Percentiles rank a stretch among this genome's conserved stretches.
Conservation (phyloP, 2,797 vertebrate species). For the Sorex maritimensis region DNA sequence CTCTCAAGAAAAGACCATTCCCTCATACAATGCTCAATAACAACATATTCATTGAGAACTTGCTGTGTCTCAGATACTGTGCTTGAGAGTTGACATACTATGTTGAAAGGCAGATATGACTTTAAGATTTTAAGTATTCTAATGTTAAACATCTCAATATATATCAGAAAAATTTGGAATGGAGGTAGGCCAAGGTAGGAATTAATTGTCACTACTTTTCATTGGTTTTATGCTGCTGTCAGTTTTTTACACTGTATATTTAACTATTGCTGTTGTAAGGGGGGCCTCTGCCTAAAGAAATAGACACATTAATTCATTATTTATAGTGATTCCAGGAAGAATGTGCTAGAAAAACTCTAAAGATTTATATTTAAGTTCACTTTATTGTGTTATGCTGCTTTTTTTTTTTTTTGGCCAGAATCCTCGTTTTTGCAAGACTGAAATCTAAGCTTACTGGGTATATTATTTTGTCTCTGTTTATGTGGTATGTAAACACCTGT, state of each 20-base stretch:
- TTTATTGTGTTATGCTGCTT: conserved; percentile 27
- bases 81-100: not conserved
- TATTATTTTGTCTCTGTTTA: conserved; percentile 61
- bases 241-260: conserved; percentile 75
- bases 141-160: not conserved
- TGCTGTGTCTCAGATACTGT: not conserved
- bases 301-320: conserved; percentile 82
- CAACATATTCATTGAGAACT: not conserved
- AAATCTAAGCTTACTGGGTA: conserved; percentile 69
- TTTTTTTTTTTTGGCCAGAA: conserved; percentile 24
- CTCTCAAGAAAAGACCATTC: not conserved
- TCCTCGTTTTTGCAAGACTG: conserved; percentile 26
- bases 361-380: conserved; percentile 80
- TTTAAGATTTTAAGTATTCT: not conserved
- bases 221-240: conserved; percentile 75
- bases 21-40: not conserved
- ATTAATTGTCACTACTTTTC: conserved; percentile 65
- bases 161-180: conserved; percentile 55
- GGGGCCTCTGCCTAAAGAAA: conserved; percentile 82
- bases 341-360: conserved; percentile 78
- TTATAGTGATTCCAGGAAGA: conserved; percentile 83
- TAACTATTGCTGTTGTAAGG: conserved; percentile 74
- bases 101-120: not conserved
- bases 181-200: not conserved
- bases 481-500: conserved; percentile 82